These are phyloP conservation scores for Zhengitettix transpicula DNA, from an alignment of 2,888 invertebrate species.

Conservation along the genomic window DNA sequence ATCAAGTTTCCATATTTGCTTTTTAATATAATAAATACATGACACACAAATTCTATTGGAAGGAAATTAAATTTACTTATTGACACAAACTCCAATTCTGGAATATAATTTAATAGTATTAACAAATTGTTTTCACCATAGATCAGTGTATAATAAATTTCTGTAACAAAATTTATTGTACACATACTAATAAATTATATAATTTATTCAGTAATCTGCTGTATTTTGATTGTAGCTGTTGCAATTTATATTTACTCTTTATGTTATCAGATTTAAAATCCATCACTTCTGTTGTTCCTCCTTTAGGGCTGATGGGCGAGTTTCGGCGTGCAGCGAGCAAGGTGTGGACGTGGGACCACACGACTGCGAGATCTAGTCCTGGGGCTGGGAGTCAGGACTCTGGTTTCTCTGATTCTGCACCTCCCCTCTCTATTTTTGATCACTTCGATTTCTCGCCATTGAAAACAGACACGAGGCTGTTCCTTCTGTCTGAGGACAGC, in stretches of 20 bases:
- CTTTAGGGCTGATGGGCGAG: conserved; percentile 34
- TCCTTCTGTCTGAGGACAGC: neutral
- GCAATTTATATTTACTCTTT: neutral
- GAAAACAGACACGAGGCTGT: neutral
- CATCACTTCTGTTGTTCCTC: neutral
- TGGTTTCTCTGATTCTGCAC: conserved; percentile 53
- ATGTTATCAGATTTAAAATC: neutral
- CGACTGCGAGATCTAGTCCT: conserved; percentile 29
- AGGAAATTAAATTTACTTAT: no score
- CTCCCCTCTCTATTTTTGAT: neutral
- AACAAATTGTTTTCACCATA: no score
- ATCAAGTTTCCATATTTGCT: no score
- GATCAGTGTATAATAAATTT: no score
- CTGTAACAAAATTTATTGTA: no score
- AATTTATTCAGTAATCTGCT: no score
- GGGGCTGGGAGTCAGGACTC: conserved; percentile 56
- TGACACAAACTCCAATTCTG: no score
- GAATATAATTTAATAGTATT: no score
- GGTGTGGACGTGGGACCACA: conserved; percentile 29
- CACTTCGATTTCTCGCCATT: neutral
- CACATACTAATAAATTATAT: no score
- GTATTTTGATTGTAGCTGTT: neutral
- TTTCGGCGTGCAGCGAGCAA: conserved; percentile 50
- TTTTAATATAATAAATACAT: no score
- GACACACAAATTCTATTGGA: no score